Base-by-base conservation (phyloP, 2,797 vertebrate species). In the Galagoides demidoff region DNA sequence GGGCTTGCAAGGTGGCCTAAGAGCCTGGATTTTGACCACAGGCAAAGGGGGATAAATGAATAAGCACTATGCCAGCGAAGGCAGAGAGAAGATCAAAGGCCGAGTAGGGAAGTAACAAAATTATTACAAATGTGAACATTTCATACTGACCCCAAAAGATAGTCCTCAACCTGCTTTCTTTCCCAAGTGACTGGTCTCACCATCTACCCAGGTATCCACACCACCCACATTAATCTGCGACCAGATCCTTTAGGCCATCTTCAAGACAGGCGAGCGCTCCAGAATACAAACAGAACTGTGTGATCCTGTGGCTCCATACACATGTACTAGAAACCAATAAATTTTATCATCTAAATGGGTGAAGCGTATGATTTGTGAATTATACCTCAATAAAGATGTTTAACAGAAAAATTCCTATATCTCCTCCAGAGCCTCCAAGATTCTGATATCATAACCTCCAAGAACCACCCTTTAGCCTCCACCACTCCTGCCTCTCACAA, bases 381-480 rank as follows among this genome's bases (percentile, higher is more conserved):
- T 6, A 1, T 0, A 4, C 12, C 85, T 31, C 71, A 1, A 22
- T 9, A n/a, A 29, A 34, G 52, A 73, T n/a, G 7, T 1, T 22
- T 20, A 70, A 22, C 52, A 7, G 14, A n/a, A 14, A n/a, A 29
- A 2, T 29, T 55, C 61, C n/a, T 19, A 1, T 1, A 13, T 4
- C 55, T 37, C 34, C 8, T 16, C 71, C 43, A 25, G 45, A n/a
- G 20, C 59, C 31, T 7, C 13, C 31, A 31, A 22, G 22, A 64
- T 9, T 1, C 34, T 59, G 29, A 25, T 25, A 19, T 7, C 0
- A 1, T 2, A 13, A 5, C 59, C 37, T 37, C 23, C 49, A 2
- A 52, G 68, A 19, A 37, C 25, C 1, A 61, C 4, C 81, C 39
- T 37, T 79, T 19, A 0, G 19, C 31, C 2, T 61, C 10, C 52